Evolutionary conservation across 1,140 invertebrate genomes (phyloP), one percentile per base, ranked within the genome.

Genomic region (Cotesia glomerata): DNA sequence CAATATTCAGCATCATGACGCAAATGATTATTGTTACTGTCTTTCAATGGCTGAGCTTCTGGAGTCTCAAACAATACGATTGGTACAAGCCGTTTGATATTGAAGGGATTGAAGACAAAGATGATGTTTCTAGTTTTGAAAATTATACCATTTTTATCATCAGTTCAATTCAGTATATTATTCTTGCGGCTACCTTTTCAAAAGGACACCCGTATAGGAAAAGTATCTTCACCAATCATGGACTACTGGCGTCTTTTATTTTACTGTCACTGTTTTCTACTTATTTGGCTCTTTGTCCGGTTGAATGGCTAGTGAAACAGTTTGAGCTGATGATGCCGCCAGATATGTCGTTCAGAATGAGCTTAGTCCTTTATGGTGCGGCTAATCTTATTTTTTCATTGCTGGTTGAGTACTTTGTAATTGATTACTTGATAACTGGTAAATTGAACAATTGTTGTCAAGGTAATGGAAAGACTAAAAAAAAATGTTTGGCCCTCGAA

Each of bases 101-200:
- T 1, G 83, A 88, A 16, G 45, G 51, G 3, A 80, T 79, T 26
- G 84, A 86, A 26, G 82, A 90, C 58, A 89, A 89, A 13, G 90
- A 91, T 75, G 84, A 90, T 52, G 88, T 91, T 3, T 79, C 88
- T 1, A 91, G 91, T 73, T 90, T 89, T 81, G 93, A 95, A 78
- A 95, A 95, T 84, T 94, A 93, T 67, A 90, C 93, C 0, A 88
- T 98, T 18, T 98, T 98, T 84, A 90, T 93, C 8, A 88, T 96
- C 1, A 95, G 95, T 9, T 90, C 92, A 68, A 96, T 94, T 86
- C 96, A 98, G 84, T 98, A 98, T 82, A 92, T 98, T 16, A 93
- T 95, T 32, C 88, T 97, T 74, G 96, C 95, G 0, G 89, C 95
- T 69, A 92, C 95, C n/a, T 97, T 96, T 84, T 95, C 94, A 0